Evolutionary conservation across 2,888 invertebrate genomes (phyloP), one percentile per base, ranked within the genome.

Genomic region (Noctua pronuba): DNA sequence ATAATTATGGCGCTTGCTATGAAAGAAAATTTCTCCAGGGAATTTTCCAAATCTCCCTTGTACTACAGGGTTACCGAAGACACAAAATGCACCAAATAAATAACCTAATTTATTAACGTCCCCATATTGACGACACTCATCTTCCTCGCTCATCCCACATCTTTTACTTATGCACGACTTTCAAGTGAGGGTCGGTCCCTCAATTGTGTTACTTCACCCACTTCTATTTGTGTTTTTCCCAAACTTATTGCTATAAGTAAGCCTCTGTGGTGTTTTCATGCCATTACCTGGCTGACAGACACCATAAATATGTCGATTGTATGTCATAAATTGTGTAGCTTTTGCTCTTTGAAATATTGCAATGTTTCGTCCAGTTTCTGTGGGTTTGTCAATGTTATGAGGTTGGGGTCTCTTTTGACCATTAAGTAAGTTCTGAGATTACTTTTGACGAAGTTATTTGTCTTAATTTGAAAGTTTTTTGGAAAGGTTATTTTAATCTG

Each of bases 201-300:
- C 89, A 88, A 92, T 92, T 92, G 91, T 92, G 92, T 94, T 94
- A 94, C 92, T 44, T 44, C 75, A 74, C 55, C 52, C 52, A 73
- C 52, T 93, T 93, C 93, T 94, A 94, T 94, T 94, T 93, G 91
- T 93, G 92, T 93, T 94, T 93, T 92, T 91, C 92, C 91, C 91
- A 82, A 91, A 93, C 91, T 93, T 94, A 94, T 92, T 91, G 92
- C 92, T 88, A 85, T 89, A 89, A 92, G 92, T 91, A 82, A 92
- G 92, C 92, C 93, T 94, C 92, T 92, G 95, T 92, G 95, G 95
- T 95, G 95, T 95, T 95, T 96, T 95, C 96, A 92, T 95, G 90
- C 95, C 96, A 96, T 96, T 96, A 96, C 96, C 95, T 95, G 95
- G 91, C 89, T 93, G 95, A 95, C 95, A 94, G 95, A 92, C 91